Evolutionary conservation across 2,888 invertebrate species (phyloP).

Genomic region (Prosapia bicincta): DNA sequence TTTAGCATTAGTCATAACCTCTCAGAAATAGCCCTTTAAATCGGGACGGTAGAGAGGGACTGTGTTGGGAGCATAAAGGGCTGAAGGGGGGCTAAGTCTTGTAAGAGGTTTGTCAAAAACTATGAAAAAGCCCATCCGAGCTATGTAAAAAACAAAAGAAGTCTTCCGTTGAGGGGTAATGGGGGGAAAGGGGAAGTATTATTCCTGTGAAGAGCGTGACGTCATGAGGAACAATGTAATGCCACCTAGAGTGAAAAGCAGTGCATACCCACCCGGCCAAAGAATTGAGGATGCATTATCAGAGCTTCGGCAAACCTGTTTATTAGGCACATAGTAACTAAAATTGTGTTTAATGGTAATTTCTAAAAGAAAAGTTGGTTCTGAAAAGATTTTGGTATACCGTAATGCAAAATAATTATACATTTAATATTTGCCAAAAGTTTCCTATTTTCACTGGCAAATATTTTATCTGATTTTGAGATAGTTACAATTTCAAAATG

Average conservation of each 20-base stretch:
- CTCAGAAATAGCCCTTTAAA: constrained; percentile 19
- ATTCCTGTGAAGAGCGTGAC: constrained; percentile 13
- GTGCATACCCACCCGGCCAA: neutral
- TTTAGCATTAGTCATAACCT: no score
- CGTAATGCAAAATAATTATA: no score
- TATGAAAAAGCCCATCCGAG: constrained; percentile 27
- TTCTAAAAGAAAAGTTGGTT: no score
- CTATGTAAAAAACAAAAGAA: constrained; percentile 26
- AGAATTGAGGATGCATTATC: neutral
- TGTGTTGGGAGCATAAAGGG: constrained; percentile 2
- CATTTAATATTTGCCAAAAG: no score
- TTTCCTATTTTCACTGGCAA: no score
- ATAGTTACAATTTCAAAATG: no score
- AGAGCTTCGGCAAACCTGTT: neutral
- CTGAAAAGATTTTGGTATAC: no score
- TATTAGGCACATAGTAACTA: no score
- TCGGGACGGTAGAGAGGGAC: constrained; percentile 11
- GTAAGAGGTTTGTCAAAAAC: constrained; percentile 27
- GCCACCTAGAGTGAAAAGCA: constrained; percentile 20
- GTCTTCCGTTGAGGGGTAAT: constrained; percentile 19
- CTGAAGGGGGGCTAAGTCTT: constrained; percentile 18
- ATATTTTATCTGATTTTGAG: no score
- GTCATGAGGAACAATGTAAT: constrained; percentile 16
- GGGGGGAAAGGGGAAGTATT: neutral
- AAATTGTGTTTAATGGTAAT: no score